Evolutionary conservation across 1,140 invertebrate genomes (phyloP).

Genomic region (Drosophila simulans): DNA sequence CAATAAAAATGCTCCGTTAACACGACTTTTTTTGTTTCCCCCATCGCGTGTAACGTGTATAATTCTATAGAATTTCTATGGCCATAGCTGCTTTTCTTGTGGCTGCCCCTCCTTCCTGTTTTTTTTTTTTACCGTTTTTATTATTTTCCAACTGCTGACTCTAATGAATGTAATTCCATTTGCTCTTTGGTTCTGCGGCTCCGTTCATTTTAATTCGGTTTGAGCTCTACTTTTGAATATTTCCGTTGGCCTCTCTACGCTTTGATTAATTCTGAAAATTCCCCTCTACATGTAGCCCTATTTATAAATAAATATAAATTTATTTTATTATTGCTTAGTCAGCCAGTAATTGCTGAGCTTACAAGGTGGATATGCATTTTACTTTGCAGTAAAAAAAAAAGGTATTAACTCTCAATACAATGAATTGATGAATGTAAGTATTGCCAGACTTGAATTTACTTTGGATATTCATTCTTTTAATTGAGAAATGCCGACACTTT

Average conservation of each 20-base stretch:
- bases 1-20: slow-evolving; percentile 72
- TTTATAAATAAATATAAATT: neutral
- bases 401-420: too few relatives aligned
- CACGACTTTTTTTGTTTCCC: slow-evolving; percentile 46
- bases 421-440: too few relatives aligned
- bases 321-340: neutral
- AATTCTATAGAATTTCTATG: slow-evolving; percentile 42
- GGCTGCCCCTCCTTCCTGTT: slow-evolving; percentile 1
- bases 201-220: slow-evolving; percentile 5
- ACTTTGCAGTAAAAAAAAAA: too few relatives aligned
- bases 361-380: neutral
- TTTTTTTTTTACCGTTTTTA: slow-evolving; percentile 10
- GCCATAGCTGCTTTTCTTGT: slow-evolving; percentile 25
- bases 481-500: neutral
- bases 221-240: neutral
- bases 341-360: neutral
- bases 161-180: slow-evolving; percentile 44
- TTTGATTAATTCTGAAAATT: slow-evolving; percentile 20
- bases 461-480: too few relatives aligned
- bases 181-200: neutral
- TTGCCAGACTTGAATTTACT: too few relatives aligned
- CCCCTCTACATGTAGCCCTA: neutral
- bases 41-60: slow-evolving; percentile 40
- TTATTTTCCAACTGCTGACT: slow-evolving; percentile 40
- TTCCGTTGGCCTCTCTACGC: slow-evolving; percentile 3